phyloP scores from a whole-genome alignment of 2,113 vertebrate species.

The Galbula dea region DNA sequence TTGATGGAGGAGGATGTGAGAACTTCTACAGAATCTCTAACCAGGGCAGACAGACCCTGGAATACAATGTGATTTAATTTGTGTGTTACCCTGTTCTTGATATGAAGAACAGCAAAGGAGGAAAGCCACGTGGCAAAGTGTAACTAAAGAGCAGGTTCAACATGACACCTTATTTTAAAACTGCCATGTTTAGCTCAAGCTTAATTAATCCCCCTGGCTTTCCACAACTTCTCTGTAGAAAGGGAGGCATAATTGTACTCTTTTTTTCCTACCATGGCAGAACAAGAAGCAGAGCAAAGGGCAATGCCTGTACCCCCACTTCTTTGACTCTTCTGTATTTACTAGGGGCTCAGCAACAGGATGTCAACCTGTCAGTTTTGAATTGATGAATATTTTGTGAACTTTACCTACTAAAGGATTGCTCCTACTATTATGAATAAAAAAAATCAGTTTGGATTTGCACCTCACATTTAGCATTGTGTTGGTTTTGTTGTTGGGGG shows the following conservation, averaged over 20 bases:
- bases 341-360: background rate
- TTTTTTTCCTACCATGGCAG: background rate
- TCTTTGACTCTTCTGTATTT: background rate
- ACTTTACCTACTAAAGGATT: background rate
- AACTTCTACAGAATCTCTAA: background rate
- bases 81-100: background rate
- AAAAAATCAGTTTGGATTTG: background rate
- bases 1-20: background rate
- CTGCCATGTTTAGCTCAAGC: background rate
- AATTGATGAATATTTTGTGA: background rate
- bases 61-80: background rate
- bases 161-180: background rate
- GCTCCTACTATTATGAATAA: background rate
- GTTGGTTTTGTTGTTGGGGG: background rate
- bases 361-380: background rate
- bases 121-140: background rate
- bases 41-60: background rate
- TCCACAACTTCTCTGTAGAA: background rate
- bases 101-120: background rate
- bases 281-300: background rate
- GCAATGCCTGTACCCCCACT: no score
- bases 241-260: background rate
- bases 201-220: background rate
- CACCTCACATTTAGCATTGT: background rate
- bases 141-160: background rate